These are phyloP conservation scores for Trichosurus vulpecula DNA, from an alignment of 2,797 vertebrate genomes.

Conservation along the genomic window DNA sequence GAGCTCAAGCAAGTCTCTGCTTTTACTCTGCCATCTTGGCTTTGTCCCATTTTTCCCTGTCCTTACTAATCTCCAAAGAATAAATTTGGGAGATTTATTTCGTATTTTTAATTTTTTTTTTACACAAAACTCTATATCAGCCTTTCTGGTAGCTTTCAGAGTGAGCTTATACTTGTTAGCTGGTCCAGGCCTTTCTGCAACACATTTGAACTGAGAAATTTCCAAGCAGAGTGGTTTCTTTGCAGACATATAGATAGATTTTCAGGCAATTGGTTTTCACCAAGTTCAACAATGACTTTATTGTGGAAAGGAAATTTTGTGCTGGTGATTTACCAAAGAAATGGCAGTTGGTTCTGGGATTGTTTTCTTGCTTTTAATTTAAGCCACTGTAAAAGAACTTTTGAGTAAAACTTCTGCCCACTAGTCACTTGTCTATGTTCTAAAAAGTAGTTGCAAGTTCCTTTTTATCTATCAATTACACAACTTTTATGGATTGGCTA, in stretches of 20 bases:
- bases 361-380: constrained; percentile 20
- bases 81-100: constrained; percentile 14
- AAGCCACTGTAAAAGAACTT: constrained; percentile 15
- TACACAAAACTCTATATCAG: not conserved
- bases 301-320: constrained; percentile 3
- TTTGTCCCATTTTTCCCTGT: no score
- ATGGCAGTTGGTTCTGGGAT: not conserved
- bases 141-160: not conserved
- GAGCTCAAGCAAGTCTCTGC: no score
- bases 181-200: not conserved
- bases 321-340: not conserved
- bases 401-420: constrained; percentile 37
- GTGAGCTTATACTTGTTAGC: not conserved
- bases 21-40: no score
- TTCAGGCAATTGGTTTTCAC: not conserved
- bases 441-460: constrained; percentile 61
- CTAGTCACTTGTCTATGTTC: constrained; percentile 25
- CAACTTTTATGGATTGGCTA: constrained; percentile 56
- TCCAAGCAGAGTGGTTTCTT: constrained; percentile 26
- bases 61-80: constrained; percentile 8
- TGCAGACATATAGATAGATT: not conserved
- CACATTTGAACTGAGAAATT: not conserved
- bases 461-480: constrained; percentile 50
- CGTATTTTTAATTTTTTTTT: not conserved
- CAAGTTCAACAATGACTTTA: not conserved